Percentiles rank a stretch among this genome's conserved stretches.
These are phyloP conservation scores for chimpanzee (Pan troglodytes) DNA, from an alignment of 2,113 vertebrate species.

Conservation along the genomic window NHGRI_mPanTro3-v2.1_pri NC_072409.2:35865501-35866000, in stretches of 20 bases:
- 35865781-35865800: not conserved
- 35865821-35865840: not conserved
- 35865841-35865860: not conserved
- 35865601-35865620: too few species aligned
- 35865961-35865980: not conserved
- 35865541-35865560: too few species aligned
- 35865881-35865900: not conserved
- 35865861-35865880: not conserved
- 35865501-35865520: too few species aligned
- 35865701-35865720: too few species aligned
- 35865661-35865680: too few species aligned
- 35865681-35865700: too few species aligned
- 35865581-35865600: too few species aligned
- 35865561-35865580: too few species aligned
- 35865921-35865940: not conserved
- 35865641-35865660: too few species aligned
- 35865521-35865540: too few species aligned
- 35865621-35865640: too few species aligned
- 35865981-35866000: not conserved
- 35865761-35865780: not conserved
- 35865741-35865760: not conserved
- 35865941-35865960: not conserved
- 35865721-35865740: too few species aligned
- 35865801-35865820: not conserved
- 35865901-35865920: not conserved